Evolutionary conservation across 1,140 invertebrate species (phyloP).

Genomic region (Branchinecta lindahli): DNA sequence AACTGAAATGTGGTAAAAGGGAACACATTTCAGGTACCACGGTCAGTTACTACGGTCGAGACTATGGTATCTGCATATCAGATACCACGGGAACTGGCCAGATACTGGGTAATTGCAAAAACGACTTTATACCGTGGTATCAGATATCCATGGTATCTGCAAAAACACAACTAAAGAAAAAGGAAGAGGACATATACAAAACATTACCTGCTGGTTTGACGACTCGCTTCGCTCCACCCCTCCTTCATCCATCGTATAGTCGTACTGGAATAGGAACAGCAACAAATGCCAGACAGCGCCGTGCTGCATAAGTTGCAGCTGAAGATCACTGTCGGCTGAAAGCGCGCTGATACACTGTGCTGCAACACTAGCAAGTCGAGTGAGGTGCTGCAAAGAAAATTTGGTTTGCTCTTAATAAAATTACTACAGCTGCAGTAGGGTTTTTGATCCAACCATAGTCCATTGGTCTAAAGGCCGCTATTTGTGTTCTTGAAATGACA

Average conservation of each 20-base stretch:
- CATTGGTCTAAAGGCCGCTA: no score
- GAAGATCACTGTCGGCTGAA: conserved; percentile 62
- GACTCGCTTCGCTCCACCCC: conserved; percentile 71
- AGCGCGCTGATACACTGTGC: conserved; percentile 72
- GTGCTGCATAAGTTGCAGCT: conserved; percentile 74
- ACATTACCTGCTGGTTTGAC: conserved; percentile 56
- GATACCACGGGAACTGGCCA: no score
- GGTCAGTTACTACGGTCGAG: no score
- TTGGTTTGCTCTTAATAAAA: conserved; percentile 1
- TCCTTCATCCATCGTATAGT: conserved; percentile 93
- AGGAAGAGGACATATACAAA: conserved; percentile 17
- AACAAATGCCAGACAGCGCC: conserved; percentile 86
- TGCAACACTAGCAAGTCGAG: conserved; percentile 57
- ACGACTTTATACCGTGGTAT: no score
- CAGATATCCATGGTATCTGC: no score
- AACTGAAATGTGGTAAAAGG: no score
- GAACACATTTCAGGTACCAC: no score
- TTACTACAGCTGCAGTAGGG: no score
- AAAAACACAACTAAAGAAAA: neutral
- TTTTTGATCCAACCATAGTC: no score
- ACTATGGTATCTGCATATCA: no score
- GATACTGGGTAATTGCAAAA: no score
- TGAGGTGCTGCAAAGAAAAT: conserved; percentile 45
- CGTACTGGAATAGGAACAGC: conserved; percentile 82
- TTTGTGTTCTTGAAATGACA: no score